phyloP scores from a whole-genome alignment of 2,113 vertebrate species.

The Cynopterus brachyotis region DNA sequence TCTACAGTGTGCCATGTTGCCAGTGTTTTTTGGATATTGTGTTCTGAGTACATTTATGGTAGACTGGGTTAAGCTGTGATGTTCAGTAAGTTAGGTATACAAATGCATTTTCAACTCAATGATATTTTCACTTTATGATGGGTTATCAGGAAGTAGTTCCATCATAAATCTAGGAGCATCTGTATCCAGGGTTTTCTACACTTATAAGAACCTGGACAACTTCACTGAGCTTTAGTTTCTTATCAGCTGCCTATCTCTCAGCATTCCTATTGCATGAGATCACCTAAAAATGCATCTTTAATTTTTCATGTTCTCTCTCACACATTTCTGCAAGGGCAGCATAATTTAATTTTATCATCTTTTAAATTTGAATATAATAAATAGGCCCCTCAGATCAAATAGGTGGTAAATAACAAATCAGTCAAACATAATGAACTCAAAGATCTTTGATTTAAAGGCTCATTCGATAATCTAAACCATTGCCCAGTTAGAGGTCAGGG shows the following conservation, averaged over 20 bases:
- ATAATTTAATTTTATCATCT: not conserved
- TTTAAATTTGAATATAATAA: conserved; percentile 37
- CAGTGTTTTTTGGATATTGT: not conserved
- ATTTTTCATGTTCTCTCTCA: not conserved
- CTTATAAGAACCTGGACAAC: not conserved
- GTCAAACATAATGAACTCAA: not conserved
- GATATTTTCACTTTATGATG: not conserved
- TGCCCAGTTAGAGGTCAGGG: conserved; percentile 28
- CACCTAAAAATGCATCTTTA: not conserved
- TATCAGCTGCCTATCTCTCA: not conserved
- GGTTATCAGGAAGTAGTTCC: too few species aligned
- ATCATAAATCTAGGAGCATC: not conserved
- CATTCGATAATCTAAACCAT: conserved; percentile 20
- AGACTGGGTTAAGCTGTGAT: not conserved
- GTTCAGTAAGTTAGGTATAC: not conserved
- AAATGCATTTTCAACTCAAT: not conserved
- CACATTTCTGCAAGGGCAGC: not conserved
- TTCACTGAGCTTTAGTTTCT: not conserved
- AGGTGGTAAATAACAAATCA: not conserved
- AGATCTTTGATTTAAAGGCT: conserved; percentile 38
- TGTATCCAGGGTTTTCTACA: not conserved
- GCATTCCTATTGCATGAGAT: not conserved
- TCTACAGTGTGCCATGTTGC: not conserved
- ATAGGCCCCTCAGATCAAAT: not conserved
- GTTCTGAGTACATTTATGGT: not conserved